phyloP scores from a whole-genome alignment of 2,888 invertebrate species.

The Aleiodes alternator region DNA sequence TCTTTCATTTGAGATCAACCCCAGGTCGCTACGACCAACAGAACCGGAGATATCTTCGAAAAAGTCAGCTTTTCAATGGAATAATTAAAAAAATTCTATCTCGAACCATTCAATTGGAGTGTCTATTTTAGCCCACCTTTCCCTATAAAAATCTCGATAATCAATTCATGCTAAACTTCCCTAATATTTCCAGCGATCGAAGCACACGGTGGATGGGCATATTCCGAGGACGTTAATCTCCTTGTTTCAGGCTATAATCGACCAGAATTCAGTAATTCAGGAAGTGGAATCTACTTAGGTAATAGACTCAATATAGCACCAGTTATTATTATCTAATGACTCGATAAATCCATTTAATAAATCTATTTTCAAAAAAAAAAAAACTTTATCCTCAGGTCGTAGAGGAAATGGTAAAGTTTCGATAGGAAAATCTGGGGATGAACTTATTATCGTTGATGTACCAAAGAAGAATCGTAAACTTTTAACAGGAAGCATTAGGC shows the following conservation, averaged over 20 bases:
- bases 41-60: too few species aligned
- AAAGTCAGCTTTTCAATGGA: too few species aligned
- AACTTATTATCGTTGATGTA: constrained; percentile 60
- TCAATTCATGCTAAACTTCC: not conserved
- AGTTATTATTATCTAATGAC: not conserved
- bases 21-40: too few species aligned
- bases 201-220: constrained; percentile 76
- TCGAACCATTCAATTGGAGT: too few species aligned
- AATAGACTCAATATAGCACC: constrained; percentile 10
- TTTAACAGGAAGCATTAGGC: constrained; percentile 1
- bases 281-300: constrained; percentile 77
- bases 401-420: constrained; percentile 61
- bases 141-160: not conserved
- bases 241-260: constrained; percentile 76
- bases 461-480: constrained; percentile 56
- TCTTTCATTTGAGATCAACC: too few species aligned
- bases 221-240: constrained; percentile 75
- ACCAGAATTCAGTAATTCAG: constrained; percentile 70
- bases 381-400: constrained; percentile 59
- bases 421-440: constrained; percentile 50
- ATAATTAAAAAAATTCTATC: too few species aligned
- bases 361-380: not conserved
- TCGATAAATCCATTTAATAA: not conserved
- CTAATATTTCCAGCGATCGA: constrained; percentile 66
- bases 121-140: too few species aligned